Evolutionary conservation across 2,888 invertebrate species (phyloP).

Genomic region (Dione vanillae): DNA sequence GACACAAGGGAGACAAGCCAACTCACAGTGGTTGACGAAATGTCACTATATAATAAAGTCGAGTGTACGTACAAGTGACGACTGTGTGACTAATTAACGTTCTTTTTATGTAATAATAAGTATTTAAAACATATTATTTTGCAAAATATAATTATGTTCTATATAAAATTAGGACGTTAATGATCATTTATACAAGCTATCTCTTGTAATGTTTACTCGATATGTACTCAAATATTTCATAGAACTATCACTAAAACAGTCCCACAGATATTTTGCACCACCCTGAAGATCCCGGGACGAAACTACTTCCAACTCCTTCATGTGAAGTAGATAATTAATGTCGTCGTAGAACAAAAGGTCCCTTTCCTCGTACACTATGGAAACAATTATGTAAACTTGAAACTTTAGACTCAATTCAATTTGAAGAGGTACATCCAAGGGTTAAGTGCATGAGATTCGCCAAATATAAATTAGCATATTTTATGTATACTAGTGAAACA

Average conservation of each 20-base stretch:
- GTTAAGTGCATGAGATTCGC: slow-evolving; percentile 53
- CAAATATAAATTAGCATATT: slow-evolving; percentile 67
- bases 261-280: slow-evolving; percentile 13
- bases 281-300: slow-evolving; percentile 11
- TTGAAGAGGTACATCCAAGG: slow-evolving; percentile 37
- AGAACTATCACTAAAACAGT: background rate
- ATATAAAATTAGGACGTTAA: background rate
- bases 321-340: slow-evolving; percentile 36
- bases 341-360: slow-evolving; percentile 29
- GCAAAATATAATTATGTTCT: too few species aligned
- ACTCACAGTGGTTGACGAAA: slow-evolving; percentile 38
- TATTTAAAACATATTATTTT: too few species aligned
- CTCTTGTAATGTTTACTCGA: too few species aligned
- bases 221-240: background rate
- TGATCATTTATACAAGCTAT: background rate
- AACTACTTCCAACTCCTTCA: slow-evolving; percentile 21
- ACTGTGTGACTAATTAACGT: slow-evolving; percentile 33
- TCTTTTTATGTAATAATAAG: background rate
- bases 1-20: slow-evolving; percentile 40
- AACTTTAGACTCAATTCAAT: slow-evolving; percentile 44
- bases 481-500: slow-evolving; percentile 58
- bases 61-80: slow-evolving; percentile 30
- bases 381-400: slow-evolving; percentile 36
- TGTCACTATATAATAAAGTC: slow-evolving; percentile 32
- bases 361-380: slow-evolving; percentile 28